Base-by-base conservation (phyloP, 1,140 invertebrate genomes). In the Drosophila ficusphila region DNA sequence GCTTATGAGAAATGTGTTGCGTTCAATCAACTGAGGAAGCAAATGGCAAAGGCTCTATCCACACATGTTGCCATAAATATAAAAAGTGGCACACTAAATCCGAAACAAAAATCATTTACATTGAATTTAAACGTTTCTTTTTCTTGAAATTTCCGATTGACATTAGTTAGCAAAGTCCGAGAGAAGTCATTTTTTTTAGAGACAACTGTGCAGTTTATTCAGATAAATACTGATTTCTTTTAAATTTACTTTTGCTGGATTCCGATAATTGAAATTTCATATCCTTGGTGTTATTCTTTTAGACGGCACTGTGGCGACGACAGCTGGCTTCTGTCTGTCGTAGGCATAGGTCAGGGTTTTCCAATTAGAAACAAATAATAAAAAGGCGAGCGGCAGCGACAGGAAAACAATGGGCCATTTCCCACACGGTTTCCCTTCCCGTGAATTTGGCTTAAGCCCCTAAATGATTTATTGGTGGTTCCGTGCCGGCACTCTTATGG, bases 301-400 rank as follows among this genome's bases (percentile, higher is more conserved):
- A 1, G 7, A 51, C 23, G 0, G 2, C 9, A 21, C 34, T 57
- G 57, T 60, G 34, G 9, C 34, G 5, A 16, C 14, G 6, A 6
- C 67, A 56, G n/a, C 62, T 73, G 51, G 39, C 41, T 53, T 58
- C 42, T 31, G 27, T 36, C 56, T 18, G 16, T 34, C 60, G 25
- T 79, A 79, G 78, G 14, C 74, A 60, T 78, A 83, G 78, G 78
- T 82, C 78, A 82, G 68, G 68, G 60, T 58, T 82, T 83, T 69
- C 64, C 74, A 74, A 78, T 81, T 81, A 62, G 70, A 74, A 60
- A 48, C 29, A 39, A 58, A 61, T 18, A 56, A 34, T 19, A 29
- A 21, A 23, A 51, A 62, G 38, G 29, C 38, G 48, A 12, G 25
- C 36, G 44, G n/a, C 58, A 2, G 18, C 16, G 5, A 21, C 14